Evolutionary conservation across 2,113 vertebrate species (phyloP), one percentile per base, ranked within the genome.

Genomic region (Pachypanchax playfairii): DNA sequence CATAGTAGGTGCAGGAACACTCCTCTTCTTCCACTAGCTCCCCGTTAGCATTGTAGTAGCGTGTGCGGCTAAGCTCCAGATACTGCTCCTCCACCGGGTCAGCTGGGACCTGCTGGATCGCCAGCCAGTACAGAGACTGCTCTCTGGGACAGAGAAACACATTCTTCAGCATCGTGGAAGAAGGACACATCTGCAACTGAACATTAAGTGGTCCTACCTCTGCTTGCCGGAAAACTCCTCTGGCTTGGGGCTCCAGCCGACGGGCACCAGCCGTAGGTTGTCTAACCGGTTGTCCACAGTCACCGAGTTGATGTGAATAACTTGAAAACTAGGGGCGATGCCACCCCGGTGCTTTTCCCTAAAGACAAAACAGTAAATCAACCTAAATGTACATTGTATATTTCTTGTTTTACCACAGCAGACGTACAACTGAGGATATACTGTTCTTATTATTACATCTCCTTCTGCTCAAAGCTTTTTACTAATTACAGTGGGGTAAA

Each of bases 21-120:
- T 99, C 97, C 22, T 98, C 96, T 77, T 98, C 96, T 84, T 96
- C 96, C 68, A 99, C 96, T 54, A 98, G 94, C 13, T 99, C 97
- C 59, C 97, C 97, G 0, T 99, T 98, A 73, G 97, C 97, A 0
- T 99, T 98, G 83, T 98, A 99, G 73, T 96, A 99, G 57, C 97
- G 95, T 0, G 95, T 98, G 78, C 96, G 94, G 51, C 93, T 97
- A 86, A 98, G 88, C 29, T 98, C 95, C 18, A 98, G 93, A 61
- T 98, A 98, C 88, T 98, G 96, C 83, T 98, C 97, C 70, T 99
- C 97, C 57, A 98, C 96, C 0, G 97, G 97, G 75, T 98, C 97
- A 0, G 96, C 96, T 3, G 97, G 97, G 14, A 99, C 95, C 89
- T 98, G 97, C 73, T 99, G 97, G 69, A 99, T 98, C 2, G 97